phyloP scores from a whole-genome alignment of 2,888 invertebrate species.

The Lepidochitona cinerea region DNA sequence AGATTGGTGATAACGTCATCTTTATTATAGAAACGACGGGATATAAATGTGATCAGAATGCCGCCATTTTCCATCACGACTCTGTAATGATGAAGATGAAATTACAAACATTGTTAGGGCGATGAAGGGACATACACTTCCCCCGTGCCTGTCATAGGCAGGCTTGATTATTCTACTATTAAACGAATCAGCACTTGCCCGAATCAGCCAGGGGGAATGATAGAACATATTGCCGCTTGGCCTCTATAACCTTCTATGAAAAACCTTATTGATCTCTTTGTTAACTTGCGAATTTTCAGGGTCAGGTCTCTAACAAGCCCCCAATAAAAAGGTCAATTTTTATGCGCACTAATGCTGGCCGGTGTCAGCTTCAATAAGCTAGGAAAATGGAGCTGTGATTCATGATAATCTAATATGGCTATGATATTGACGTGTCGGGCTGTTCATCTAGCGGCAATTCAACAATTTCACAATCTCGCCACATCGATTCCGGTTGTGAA shows the following conservation, averaged over 20 bases:
- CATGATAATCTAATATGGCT: conserved; percentile 6
- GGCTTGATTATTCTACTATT: not conserved
- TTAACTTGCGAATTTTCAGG: conserved; percentile 7
- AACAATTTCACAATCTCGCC: conserved; percentile 6
- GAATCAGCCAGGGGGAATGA: conserved; percentile 1
- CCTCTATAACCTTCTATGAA: conserved; percentile 3
- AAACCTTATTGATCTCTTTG: conserved; percentile 9
- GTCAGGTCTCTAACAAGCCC: conserved; percentile 7
- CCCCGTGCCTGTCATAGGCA: not conserved
- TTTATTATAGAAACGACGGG: too few relatives aligned
- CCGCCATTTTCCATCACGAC: conserved; percentile 1
- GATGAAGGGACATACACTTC: not conserved
- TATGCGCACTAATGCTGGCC: conserved; percentile 4
- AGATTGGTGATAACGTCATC: too few relatives aligned
- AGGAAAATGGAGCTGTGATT: conserved; percentile 7
- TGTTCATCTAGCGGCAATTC: conserved; percentile 9
- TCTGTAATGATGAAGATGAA: conserved; percentile 2
- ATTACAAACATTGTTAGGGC: conserved; percentile 1
- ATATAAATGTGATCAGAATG: not conserved
- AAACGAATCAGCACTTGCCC: conserved; percentile 8
- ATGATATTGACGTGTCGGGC: conserved; percentile 4
- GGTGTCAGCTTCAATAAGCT: conserved; percentile 6
- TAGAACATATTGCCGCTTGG: not conserved
- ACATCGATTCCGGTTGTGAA: not conserved
- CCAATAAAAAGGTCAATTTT: conserved; percentile 9